Base-by-base conservation (phyloP, 2,888 invertebrate genomes). In the Eupithecia vulgata region DNA sequence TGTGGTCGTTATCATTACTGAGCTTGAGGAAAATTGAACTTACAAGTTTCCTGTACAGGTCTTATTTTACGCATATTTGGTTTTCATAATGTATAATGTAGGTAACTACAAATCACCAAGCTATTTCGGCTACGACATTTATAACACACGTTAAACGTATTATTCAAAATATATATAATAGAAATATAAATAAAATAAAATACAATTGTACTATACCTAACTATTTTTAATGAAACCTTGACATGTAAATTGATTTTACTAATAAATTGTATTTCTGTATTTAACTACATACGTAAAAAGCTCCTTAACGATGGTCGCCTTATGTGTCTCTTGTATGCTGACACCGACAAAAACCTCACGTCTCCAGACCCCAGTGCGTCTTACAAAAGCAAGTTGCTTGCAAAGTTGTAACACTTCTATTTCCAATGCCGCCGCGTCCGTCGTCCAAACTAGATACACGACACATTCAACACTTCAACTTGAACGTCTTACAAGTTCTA, bases 341-440 rank as follows among this genome's bases (percentile, higher is more conserved):
- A 35, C 37, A 42, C 4, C 15, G 34, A 25, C n/a, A 25, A 67
- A 68, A 72, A 64, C 37, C 52, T 62, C 5, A 57, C 77, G 78
- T 76, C 67, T 73, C 5, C 4, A 37, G 17, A 0, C 4, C 40
- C 64, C 12, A 82, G 85, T 85, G 83, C 81, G 82, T 79, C 25
- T 1, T 48, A 37, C 62, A 65, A 76, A 73, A 70, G 57, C 64
- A 67, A 78, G 77, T 80, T 79, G 30, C 37, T 64, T 61, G 45
- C 62, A 64, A 75, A 79, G 79, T 78, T 76, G 77, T 81, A 82
- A 78, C 78, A 83, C 84, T 84, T 85, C 86, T 85, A 86, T 85
- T 86, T 83, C 79, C 74, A 80, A 77, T 71, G 78, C 64, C 25
- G 15, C 70, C 34, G 17, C 70, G 57, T 59, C 57, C 74, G 61